Percentiles rank a stretch among this genome's conserved stretches.
Conservation (phyloP, 2,888 invertebrate genomes). For the Napeogenes sylphis region DNA sequence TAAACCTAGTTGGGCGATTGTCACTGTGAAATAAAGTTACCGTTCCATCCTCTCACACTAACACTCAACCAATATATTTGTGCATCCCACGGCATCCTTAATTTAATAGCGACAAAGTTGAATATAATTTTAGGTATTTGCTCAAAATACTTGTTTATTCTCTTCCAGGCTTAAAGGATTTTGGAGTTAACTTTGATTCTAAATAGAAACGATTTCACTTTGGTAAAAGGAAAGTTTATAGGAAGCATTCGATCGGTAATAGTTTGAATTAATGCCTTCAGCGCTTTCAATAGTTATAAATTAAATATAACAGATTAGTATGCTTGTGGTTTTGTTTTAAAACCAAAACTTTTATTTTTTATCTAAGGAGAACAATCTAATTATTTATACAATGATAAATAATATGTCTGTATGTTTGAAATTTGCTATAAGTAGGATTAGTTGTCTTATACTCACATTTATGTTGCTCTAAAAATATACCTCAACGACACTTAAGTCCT, state of each 20-base stretch:
- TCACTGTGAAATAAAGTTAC: conserved; percentile 69
- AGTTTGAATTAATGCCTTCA: conserved; percentile 8
- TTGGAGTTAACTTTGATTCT: conserved; percentile 67
- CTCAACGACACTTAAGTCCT: too few relatives aligned
- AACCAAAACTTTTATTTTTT: too few relatives aligned
- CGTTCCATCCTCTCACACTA: conserved; percentile 53
- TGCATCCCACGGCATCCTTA: conserved; percentile 16
- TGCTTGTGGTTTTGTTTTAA: too few relatives aligned
- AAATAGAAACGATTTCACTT: conserved; percentile 64
- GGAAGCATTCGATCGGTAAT: conserved; percentile 50
- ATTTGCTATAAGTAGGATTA: too few relatives aligned
- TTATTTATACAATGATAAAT: too few relatives aligned
- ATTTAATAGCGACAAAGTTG: neutral
- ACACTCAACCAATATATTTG: conserved; percentile 31
- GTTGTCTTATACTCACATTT: too few relatives aligned
- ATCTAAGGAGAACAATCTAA: too few relatives aligned
- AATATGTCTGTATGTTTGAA: too few relatives aligned
- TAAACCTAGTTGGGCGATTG: conserved; percentile 70
- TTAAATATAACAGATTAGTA: too few relatives aligned
- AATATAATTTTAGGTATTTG: neutral
- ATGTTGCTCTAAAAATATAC: too few relatives aligned
- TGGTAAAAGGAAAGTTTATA: conserved; percentile 56
- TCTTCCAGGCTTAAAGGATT: conserved; percentile 71
- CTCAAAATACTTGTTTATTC: conserved; percentile 34
- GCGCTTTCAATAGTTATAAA: neutral